Evolutionary conservation across 2,888 invertebrate species (phyloP).

Genomic region (Melinopterus prodromus): DNA sequence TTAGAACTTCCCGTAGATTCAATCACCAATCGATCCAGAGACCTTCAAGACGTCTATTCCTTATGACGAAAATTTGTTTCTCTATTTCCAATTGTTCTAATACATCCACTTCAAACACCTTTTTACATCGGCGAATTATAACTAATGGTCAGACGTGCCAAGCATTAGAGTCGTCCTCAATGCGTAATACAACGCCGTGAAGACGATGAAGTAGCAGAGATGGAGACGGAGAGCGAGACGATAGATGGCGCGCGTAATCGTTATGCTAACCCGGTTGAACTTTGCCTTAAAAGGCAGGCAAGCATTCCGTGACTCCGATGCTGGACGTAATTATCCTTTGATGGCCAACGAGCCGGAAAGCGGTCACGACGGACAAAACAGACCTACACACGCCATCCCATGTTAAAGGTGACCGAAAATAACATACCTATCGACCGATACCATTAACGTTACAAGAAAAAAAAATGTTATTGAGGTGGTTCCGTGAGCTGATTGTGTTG

Average conservation of each 20-base stretch:
- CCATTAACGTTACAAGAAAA: too few relatives aligned
- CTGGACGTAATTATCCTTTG: constrained; percentile 35
- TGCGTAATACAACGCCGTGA: too few relatives aligned
- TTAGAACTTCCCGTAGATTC: background rate
- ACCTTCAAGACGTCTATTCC: background rate
- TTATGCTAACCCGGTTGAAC: constrained; percentile 25
- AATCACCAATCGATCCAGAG: background rate
- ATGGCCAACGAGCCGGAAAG: constrained; percentile 32
- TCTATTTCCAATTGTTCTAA: too few relatives aligned
- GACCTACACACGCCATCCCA: background rate
- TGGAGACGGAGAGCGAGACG: background rate
- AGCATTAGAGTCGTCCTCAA: too few relatives aligned
- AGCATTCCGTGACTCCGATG: constrained; percentile 31
- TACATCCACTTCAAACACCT: background rate
- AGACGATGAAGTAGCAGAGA: too few relatives aligned
- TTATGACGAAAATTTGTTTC: too few relatives aligned
- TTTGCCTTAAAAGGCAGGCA: constrained; percentile 37
- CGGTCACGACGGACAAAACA: constrained; percentile 23
- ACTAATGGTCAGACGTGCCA: too few relatives aligned
- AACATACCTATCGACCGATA: background rate
- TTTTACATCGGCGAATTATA: background rate
- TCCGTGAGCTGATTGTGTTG: too few relatives aligned
- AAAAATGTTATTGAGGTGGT: too few relatives aligned
- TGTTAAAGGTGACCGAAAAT: background rate
- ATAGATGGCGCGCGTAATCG: background rate